Conservation (phyloP, 2,797 vertebrate genomes). For the Diglossa cyanea region DNA sequence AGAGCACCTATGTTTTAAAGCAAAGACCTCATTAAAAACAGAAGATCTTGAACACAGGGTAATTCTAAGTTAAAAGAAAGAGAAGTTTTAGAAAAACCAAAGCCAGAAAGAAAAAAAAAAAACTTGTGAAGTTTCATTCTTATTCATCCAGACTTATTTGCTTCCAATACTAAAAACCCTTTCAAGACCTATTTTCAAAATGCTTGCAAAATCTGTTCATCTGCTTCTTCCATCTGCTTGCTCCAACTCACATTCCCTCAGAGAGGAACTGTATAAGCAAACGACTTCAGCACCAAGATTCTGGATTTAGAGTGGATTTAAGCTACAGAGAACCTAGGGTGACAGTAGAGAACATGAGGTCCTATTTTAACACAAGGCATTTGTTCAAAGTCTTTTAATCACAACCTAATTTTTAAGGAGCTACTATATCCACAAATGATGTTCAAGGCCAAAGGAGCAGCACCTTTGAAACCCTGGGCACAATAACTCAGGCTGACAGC, state of each 20-base stretch:
- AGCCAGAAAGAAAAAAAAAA: not conserved
- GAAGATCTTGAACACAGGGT: not conserved
- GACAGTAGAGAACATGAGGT: not conserved
- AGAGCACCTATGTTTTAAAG: not conserved
- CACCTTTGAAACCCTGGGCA: not conserved
- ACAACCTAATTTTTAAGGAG: not conserved
- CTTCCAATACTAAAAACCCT: not conserved
- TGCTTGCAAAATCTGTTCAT: conserved; percentile 24
- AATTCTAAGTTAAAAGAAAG: not conserved
- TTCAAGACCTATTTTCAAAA: conserved; percentile 48
- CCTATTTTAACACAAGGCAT: not conserved
- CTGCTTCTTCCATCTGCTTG: conserved; percentile 49
- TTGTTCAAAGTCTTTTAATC: not conserved
- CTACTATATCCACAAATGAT: not conserved
- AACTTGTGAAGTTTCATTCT: not conserved
- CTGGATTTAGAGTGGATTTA: not conserved
- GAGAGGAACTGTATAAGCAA: not conserved
- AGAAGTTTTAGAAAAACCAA: not conserved
- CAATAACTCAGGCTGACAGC: not conserved
- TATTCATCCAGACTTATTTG: not conserved
- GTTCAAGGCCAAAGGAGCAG: not conserved
- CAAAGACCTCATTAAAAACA: not conserved
- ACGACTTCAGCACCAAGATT: not conserved
- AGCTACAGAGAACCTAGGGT: not conserved
- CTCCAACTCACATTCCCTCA: conserved; percentile 20